A percentile compares a stretch with the other conserved stretches of the same genome.
Evolutionary conservation across 2,797 vertebrate genomes (phyloP).

Genomic region (Adelosebastes latens): DNA sequence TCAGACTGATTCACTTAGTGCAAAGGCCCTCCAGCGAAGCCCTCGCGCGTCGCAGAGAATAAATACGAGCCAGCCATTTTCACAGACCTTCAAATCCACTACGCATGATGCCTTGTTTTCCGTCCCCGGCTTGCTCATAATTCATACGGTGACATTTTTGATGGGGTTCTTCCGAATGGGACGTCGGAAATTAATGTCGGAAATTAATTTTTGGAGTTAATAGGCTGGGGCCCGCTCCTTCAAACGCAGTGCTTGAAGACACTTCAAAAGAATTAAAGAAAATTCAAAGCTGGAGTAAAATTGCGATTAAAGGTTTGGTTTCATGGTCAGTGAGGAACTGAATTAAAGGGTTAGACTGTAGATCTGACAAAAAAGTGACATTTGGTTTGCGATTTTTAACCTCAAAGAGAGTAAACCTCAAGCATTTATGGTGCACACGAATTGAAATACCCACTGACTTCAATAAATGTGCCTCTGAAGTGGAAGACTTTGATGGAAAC

Average conservation of each 20-base stretch:
- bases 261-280: conserved; percentile 21
- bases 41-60: conserved; percentile 53
- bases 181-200: conserved; percentile 34
- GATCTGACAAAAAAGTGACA: neutral
- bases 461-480: neutral
- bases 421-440: neutral
- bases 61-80: conserved; percentile 64
- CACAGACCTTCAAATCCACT: conserved; percentile 40
- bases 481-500: neutral
- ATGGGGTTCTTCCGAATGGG: conserved; percentile 28
- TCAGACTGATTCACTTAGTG: conserved; percentile 75
- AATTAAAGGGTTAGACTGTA: conserved; percentile 1
- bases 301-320: conserved; percentile 14
- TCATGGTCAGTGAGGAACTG: neutral
- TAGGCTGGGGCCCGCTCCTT: conserved; percentile 1
- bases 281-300: neutral
- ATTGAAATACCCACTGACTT: neutral
- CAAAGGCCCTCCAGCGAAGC: conserved; percentile 69
- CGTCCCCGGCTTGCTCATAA: conserved; percentile 6
- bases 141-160: conserved; percentile 33
- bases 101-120: conserved; percentile 15
- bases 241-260: neutral
- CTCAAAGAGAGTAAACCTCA: neutral
- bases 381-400: neutral
- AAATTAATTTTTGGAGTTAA: conserved; percentile 47